Evolutionary conservation across 2,113 vertebrate species (phyloP), one percentile per base, ranked within the genome.

Genomic region (Pomatorhinus ruficollis): DNA sequence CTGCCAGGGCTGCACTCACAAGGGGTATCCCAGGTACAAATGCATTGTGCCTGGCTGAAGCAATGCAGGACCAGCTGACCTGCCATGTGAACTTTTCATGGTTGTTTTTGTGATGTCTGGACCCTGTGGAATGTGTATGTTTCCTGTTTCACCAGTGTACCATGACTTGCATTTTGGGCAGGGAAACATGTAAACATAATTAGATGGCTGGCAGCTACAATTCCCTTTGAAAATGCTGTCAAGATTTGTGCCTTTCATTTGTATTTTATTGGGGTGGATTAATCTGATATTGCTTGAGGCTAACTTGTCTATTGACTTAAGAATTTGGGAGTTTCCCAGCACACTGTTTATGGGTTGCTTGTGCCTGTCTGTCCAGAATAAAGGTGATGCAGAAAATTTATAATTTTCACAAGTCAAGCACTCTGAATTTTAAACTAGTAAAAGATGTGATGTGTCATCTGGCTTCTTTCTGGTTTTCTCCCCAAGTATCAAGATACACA

Each of bases 131-230:
- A 97, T 92, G 87, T 60, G 31, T 78, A 78, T 75, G 60, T 92
- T 95, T 97, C 94, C 91, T 91, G 56, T 97, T 97, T 98, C 93
- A 94, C 96, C 93, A 93, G 37, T 52, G 52, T 81, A 86, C 74
- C 83, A 84, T 81, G 77, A 94, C 76, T 97, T 94, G 91, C 79
- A 89, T 89, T 96, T 94, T 86, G 45, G 79, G 88, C 65, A 95
- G 53, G 95, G 89, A 97, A 96, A 97, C 72, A 47, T 83, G 66
- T 81, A 93, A 97, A 95, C 66, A 72, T 77, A 95, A 75, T 84
- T 94, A 95, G 72, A 50, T n/a, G 53, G 79, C 76, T 87, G 87
- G 72, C 94, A 95, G 86, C 65, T 96, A 89, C 93, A 96, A 89
- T 80, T 79, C 64, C 59, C 27, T 93, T 96, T 84, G 47, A 93